Base-by-base conservation (phyloP, 2,888 invertebrate genomes). In the Drosophila testacea region DNA sequence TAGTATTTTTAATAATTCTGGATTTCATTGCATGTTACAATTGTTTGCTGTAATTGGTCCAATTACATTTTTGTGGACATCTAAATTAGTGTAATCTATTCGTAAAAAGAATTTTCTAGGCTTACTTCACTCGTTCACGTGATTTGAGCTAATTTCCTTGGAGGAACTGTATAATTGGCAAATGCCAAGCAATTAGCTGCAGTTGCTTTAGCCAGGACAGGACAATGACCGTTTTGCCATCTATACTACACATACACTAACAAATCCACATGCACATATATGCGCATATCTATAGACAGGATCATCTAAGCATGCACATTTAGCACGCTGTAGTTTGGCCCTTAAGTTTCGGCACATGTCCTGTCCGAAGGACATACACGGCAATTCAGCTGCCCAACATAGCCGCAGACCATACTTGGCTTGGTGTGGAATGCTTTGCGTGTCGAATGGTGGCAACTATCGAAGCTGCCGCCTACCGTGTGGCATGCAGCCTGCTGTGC, bases 91-190 rank as follows among this genome's bases (percentile, higher is more conserved):
- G 22, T 7, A 50, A 47, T 46, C 10, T 27, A 55, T 55, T 34
- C 44, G 32, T 9, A 11, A 5, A 56, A 30, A 2, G 27, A 50
- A 57, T 63, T 74, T 57, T 46, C 41, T 13, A 46, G 41, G 38
- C 42, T 36, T 46, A 52, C 4, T 42, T 11, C 7, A 10, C 30
- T 22, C 10, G n/a, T 51, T 5, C 42, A 56, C 34, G 75, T 82
- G 85, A 85, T 83, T 85, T 72, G 41, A 67, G 56, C 47, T 69
- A 70, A 78, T 83, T 83, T 83, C 70, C 81, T 78, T 81, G 68
- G 57, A 83, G 77, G 68, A 74, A 69, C 78, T 83, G 88, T 71
- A 69, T 83, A 88, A 86, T 88, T 88, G 77, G 70, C 73, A 61
- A 59, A 76, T 78, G 73, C 65, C 61, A 38, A 50, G 59, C 83